A percentile compares a stretch with the other conserved stretches of the same genome.
phyloP scores from a whole-genome alignment of 2,113 vertebrate species.

The Porphyrio hochstetteri region DNA sequence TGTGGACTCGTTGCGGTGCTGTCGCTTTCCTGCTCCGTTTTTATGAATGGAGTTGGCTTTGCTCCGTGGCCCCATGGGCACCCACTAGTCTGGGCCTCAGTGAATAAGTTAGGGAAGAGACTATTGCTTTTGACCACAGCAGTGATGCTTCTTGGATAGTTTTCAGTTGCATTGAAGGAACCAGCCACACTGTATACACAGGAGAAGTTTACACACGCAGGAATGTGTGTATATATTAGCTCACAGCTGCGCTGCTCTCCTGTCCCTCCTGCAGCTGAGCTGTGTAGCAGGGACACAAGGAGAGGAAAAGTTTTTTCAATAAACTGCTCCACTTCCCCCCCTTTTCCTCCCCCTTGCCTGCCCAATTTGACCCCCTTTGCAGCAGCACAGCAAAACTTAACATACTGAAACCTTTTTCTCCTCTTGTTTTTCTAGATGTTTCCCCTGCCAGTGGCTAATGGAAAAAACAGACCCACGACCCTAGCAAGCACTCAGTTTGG shows the following conservation, averaged over 20 bases:
- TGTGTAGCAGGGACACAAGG: not conserved
- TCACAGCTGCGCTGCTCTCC: not conserved
- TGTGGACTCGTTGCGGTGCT: not conserved
- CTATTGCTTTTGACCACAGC: not conserved
- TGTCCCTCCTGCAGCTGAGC: not conserved
- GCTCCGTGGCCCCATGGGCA: not conserved
- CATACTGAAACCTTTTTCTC: constrained; percentile 53
- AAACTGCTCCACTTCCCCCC: not conserved
- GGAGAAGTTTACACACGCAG: not conserved
- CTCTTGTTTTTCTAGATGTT: constrained; percentile 90
- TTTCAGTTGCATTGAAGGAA: not conserved
- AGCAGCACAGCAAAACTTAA: not conserved
- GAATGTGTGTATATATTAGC: not conserved
- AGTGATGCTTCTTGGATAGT: not conserved
- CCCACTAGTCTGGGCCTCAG: not conserved
- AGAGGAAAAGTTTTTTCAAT: not conserved
- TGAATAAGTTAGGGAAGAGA: not conserved
- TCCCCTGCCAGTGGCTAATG: constrained; percentile 93
- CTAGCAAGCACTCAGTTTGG: constrained; percentile 91
- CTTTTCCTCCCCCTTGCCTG: not conserved
- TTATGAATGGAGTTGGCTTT: rapidly evolving
- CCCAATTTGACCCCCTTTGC: not conserved
- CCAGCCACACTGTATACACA: not conserved
- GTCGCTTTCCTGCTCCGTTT: not conserved
- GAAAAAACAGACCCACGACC: constrained; percentile 93